Evolutionary conservation across 2,888 invertebrate species (phyloP).

Genomic region (Cryptocephalus moraei): DNA sequence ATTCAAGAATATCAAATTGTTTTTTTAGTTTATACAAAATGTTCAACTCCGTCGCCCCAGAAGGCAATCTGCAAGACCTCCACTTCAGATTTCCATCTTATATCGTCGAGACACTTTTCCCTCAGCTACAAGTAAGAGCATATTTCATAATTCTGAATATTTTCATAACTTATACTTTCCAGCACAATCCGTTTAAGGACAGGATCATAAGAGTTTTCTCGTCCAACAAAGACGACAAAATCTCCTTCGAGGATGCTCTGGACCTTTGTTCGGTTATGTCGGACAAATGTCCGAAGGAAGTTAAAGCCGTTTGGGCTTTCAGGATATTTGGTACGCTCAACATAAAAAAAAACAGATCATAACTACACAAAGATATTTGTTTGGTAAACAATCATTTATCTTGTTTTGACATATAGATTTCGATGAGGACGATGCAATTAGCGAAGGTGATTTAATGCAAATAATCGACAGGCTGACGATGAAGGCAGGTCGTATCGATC

Average conservation of each 20-base stretch:
- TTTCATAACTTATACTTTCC: slow-evolving; percentile 18
- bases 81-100: slow-evolving; percentile 44
- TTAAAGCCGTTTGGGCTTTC: slow-evolving; percentile 72
- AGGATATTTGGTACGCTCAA: slow-evolving; percentile 56
- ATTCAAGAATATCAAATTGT: neutral
- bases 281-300: slow-evolving; percentile 55
- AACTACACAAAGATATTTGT: neutral
- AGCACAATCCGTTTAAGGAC: slow-evolving; percentile 68
- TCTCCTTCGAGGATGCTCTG: slow-evolving; percentile 69
- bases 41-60: slow-evolving; percentile 40
- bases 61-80: slow-evolving; percentile 39
- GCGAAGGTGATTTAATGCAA: slow-evolving; percentile 43
- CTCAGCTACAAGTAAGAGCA: slow-evolving; percentile 50
- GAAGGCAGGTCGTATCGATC: slow-evolving; percentile 29
- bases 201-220: slow-evolving; percentile 66
- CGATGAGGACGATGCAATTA: slow-evolving; percentile 52
- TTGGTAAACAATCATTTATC: too few relatives aligned
- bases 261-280: slow-evolving; percentile 71
- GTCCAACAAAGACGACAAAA: slow-evolving; percentile 52
- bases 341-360: too few relatives aligned
- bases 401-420: slow-evolving; percentile 40
- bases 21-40: slow-evolving; percentile 47
- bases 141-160: slow-evolving; percentile 2
- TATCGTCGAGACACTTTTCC: slow-evolving; percentile 49
- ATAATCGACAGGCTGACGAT: slow-evolving; percentile 46